phyloP scores from a whole-genome alignment of 2,888 invertebrate species.

The Caenorhabditis zanzibari region DNA sequence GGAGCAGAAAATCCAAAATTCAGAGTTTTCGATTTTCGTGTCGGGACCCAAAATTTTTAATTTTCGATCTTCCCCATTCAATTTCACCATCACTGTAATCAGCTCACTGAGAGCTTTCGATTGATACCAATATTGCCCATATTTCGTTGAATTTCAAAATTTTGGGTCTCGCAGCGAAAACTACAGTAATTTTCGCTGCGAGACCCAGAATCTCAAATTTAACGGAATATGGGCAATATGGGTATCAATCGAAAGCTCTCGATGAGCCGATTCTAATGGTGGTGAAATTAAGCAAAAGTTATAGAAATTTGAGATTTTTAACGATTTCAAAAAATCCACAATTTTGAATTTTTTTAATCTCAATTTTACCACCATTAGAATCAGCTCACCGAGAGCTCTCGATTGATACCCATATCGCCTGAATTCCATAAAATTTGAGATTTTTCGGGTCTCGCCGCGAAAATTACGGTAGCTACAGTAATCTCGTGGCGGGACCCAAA shows the following conservation, averaged over 20 bases:
- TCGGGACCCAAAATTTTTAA: no score
- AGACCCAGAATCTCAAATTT: no score
- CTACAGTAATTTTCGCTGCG: neutral
- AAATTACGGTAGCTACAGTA: neutral
- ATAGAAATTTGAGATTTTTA: neutral
- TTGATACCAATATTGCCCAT: neutral
- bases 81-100: no score
- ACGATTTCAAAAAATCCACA: neutral
- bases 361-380: no score
- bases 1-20: neutral
- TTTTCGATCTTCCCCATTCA: neutral
- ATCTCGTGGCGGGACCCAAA: neutral
- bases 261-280: neutral
- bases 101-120: slow-evolving; percentile 14
- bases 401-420: no score
- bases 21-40: neutral
- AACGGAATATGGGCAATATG: neutral
- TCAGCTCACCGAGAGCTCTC: neutral
- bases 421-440: no score
- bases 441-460: neutral
- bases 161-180: neutral
- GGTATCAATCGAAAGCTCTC: neutral
- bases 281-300: neutral
- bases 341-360: no score
- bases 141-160: neutral